Evolutionary conservation across 1,140 invertebrate genomes (phyloP), one percentile per base, ranked within the genome.

Genomic region (Pachyrhynchus sulphureomaculatus): DNA sequence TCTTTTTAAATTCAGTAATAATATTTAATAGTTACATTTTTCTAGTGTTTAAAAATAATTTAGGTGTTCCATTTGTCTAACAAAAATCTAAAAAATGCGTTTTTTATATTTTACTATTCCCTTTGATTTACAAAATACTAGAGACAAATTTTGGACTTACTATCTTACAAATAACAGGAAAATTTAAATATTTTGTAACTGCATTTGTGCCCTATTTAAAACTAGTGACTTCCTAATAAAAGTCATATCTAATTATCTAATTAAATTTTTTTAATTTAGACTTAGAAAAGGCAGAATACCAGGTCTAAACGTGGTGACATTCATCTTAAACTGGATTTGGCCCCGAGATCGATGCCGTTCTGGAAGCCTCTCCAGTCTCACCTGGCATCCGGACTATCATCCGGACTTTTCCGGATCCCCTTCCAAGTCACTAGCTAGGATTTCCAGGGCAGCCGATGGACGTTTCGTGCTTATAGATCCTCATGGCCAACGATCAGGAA

Each of bases 241-340:
- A 15, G 17, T 1, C 18, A 15, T 10, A 18, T 8, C n/a, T 23
- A 21, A 21, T 5, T 15, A 44, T 15, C 20, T 12, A 21, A 44
- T 12, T 42, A 12, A 2, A 37, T 33, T 73, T 54, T 75, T 77
- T 51, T 75, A 61, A 68, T 71, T 47, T 81, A 92, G 91, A 91
- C 85, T 88, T 90, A 88, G 90, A 87, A 86, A 90, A 89, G 86
- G 90, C 90, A 82, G 91, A 92, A 86, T 92, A 92, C 89, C 91
- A 90, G 88, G 90, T 92, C 79, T 92, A 85, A 89, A 82, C 76
- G 82, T 87, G 65, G 76, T 88, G 66, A 76, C 78, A 47, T 84
- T 87, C 72, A 81, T 85, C 60, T 78, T 80, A 49, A 85, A 86
- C 73, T 87, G 84, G 84, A 82, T 87, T 68, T 87, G 85, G 85